A percentile compares a stretch with the other conserved stretches of the same genome.
Evolutionary conservation across 2,888 invertebrate genomes (phyloP).

Genomic region (Melanotus villosus): DNA sequence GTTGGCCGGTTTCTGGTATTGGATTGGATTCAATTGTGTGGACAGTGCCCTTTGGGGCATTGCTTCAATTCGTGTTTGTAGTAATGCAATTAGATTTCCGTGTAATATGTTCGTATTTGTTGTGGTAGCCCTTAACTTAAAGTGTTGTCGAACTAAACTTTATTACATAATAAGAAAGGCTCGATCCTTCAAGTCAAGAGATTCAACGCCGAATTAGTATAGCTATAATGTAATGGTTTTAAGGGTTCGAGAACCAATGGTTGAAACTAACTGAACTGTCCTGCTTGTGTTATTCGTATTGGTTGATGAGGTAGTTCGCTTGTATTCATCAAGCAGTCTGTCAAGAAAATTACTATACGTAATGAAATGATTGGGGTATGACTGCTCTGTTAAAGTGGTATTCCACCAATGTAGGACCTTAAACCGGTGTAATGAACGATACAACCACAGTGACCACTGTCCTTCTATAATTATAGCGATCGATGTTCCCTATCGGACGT

Average conservation of each 20-base stretch:
- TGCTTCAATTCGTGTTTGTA: slow-evolving; percentile 21
- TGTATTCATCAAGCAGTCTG: slow-evolving; percentile 11
- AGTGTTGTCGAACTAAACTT: background rate
- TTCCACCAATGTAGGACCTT: slow-evolving; percentile 41
- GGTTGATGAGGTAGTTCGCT: slow-evolving; percentile 16
- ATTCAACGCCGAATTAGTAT: too few relatives aligned
- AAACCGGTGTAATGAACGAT: slow-evolving; percentile 49
- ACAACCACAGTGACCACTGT: slow-evolving; percentile 43
- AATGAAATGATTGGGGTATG: slow-evolving; percentile 50
- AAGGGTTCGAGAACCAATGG: background rate
- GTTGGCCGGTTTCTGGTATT: slow-evolving; percentile 25
- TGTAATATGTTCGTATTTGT: slow-evolving; percentile 9
- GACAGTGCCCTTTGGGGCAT: background rate
- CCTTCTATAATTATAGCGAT: slow-evolving; percentile 48
- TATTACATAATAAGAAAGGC: background rate
- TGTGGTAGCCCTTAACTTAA: background rate
- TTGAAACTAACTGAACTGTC: background rate
- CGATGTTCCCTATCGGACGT: slow-evolving; percentile 42
- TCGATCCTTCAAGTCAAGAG: background rate
- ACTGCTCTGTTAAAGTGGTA: slow-evolving; percentile 50
- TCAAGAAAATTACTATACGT: slow-evolving; percentile 21
- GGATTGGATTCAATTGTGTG: slow-evolving; percentile 26
- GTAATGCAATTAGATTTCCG: slow-evolving; percentile 33
- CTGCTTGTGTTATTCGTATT: background rate
- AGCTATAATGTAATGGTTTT: too few relatives aligned